These are phyloP conservation scores for Drosophila siamana DNA, from an alignment of 2,888 invertebrate species.

Conservation along the genomic window DNA sequence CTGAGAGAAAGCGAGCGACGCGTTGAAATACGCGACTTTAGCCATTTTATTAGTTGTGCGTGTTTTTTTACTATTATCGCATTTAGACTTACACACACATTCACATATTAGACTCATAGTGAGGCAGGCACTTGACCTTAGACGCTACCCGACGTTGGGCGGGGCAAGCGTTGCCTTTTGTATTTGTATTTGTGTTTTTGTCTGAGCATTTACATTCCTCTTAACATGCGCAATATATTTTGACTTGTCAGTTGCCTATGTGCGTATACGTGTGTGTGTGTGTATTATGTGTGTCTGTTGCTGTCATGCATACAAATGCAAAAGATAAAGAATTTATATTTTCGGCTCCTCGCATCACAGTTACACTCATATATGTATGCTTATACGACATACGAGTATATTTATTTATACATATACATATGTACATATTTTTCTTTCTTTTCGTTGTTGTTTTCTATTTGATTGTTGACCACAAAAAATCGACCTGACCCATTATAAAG, in stretches of 20 bases:
- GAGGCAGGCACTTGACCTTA: constrained; percentile 67
- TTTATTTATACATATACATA: constrained; percentile 21
- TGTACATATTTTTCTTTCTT: constrained; percentile 15
- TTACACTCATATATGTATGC: constrained; percentile 19
- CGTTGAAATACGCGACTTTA: constrained; percentile 70
- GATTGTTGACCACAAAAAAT: constrained; percentile 50
- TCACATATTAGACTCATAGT: constrained; percentile 4
- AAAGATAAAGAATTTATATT: constrained; percentile 63
- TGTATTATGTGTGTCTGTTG: constrained; percentile 24
- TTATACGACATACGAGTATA: constrained; percentile 25
- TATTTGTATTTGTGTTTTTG: constrained; percentile 35
- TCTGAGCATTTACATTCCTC: constrained; percentile 70
- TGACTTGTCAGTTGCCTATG: constrained; percentile 43
- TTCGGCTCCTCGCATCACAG: constrained; percentile 26
- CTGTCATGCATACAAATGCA: constrained; percentile 75
- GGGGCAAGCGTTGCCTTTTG: constrained; percentile 47
- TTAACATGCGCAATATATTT: constrained; percentile 76
- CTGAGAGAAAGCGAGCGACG: constrained; percentile 29
- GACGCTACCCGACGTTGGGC: constrained; percentile 24
- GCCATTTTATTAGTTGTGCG: constrained; percentile 79
- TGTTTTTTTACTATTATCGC: constrained; percentile 79
- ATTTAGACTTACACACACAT: constrained; percentile 33
- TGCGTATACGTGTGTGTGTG: constrained; percentile 20
- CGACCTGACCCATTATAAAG: constrained; percentile 73
- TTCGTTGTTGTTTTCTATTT: constrained; percentile 10